Conservation (phyloP, 2,797 vertebrate species). For the Semotilus atromaculatus region DNA sequence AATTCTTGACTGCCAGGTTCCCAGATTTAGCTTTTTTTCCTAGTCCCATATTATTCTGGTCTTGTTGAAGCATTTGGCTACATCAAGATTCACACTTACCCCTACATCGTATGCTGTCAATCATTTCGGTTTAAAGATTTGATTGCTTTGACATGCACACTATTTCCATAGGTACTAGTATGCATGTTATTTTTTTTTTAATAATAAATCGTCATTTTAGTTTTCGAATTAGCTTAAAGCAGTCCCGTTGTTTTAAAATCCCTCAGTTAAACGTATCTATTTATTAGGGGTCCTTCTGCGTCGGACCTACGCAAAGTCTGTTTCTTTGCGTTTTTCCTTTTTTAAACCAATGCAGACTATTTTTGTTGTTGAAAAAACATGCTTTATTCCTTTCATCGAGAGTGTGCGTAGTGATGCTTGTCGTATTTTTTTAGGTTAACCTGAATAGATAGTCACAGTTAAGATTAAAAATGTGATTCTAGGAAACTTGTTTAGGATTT, state of each 20-base stretch:
- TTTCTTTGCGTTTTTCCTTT: not conserved
- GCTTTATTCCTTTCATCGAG: constrained; percentile 8
- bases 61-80: constrained; percentile 11
- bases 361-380: constrained; percentile 16
- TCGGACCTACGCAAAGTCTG: not conserved
- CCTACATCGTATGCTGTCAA: not conserved
- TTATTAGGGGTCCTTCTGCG: not conserved
- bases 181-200: not conserved
- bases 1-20: constrained; percentile 5
- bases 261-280: not conserved
- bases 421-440: constrained; percentile 31
- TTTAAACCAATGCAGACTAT: constrained; percentile 1
- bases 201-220: not conserved
- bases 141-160: not conserved
- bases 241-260: not conserved
- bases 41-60: constrained; percentile 7
- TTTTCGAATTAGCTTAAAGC: not conserved
- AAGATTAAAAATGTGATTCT: constrained; percentile 66
- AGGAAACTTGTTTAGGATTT: constrained; percentile 63
- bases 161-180: not conserved
- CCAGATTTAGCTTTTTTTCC: not conserved
- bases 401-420: constrained; percentile 11
- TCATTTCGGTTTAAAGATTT: constrained; percentile 2
- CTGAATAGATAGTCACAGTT: constrained; percentile 64
- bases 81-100: constrained; percentile 14